Evolutionary conservation across 2,113 vertebrate species (phyloP), one percentile per base, ranked within the genome.

Genomic region (Sinocyclocheilus rhinocerous): DNA sequence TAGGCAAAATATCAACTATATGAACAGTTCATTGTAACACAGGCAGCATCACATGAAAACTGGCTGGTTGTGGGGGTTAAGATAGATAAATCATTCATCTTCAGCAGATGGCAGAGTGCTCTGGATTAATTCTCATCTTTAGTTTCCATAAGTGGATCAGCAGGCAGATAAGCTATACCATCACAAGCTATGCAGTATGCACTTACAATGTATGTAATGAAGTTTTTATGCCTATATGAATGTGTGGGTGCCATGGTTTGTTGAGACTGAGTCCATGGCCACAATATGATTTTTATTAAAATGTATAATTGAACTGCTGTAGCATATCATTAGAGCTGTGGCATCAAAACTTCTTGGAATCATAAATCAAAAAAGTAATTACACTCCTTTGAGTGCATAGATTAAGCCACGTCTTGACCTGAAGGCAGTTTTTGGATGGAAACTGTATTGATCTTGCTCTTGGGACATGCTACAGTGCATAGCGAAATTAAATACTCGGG

Each of bases 51-150:
- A 65, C 20, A 83, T n/a, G n/a, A n/a, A n/a, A n/a, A n/a, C n/a
- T n/a, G 15, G 42, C 42, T 52, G 26, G 16, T 76, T 75, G 78
- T 77, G 36, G 59, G n/a, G 80, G 69, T 81, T 69, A 77, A 85
- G 61, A 73, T 48, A 80, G 72, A 90, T 87, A 57, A 88, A 88
- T 86, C 86, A 89, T 89, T 85, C 84, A 86, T 88, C 81, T 89
- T 89, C 57, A 88, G 72, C 89, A 88, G 89, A 86, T 88, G 87
- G 89, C 65, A 84, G 85, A 85, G 70, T 75, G 82, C 70, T 77
- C 52, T 69, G 75, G 82, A 84, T 88, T 89, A 81, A 57, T 84
- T 81, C 59, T 86, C 77, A 57, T 84, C 81, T 86, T 86, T 85
- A 84, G 55, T 81, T 70, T 81, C 59, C 72, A 72, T 83, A 86